phyloP scores from a whole-genome alignment of 2,888 invertebrate genomes.

The Philhelius pedissequus region DNA sequence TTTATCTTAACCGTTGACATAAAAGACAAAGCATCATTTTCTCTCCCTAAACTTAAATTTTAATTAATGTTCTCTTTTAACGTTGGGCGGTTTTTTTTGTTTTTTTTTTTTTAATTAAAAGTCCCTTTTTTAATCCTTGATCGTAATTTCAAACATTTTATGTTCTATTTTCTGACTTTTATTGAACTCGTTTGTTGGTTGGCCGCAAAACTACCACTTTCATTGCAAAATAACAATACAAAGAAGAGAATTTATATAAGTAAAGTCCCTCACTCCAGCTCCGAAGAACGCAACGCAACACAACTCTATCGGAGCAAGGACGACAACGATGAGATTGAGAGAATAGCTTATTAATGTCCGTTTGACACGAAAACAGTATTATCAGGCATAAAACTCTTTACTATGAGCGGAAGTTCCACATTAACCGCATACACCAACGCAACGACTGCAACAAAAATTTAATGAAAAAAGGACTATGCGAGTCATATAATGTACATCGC shows the following conservation, averaged over 20 bases:
- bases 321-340: background rate
- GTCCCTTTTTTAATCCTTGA: conserved; percentile 40
- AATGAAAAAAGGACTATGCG: conserved; percentile 26
- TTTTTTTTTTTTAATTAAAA: background rate
- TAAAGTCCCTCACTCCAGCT: background rate
- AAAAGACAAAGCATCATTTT: background rate
- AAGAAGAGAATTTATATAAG: conserved; percentile 30
- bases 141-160: conserved; percentile 38
- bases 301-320: background rate
- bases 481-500: background rate
- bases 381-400: conserved; percentile 16
- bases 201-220: background rate
- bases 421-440: background rate
- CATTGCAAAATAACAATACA: background rate
- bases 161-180: conserved; percentile 31
- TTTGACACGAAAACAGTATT: conserved; percentile 55
- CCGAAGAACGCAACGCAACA: background rate
- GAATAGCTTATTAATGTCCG: conserved; percentile 55
- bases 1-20: background rate
- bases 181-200: conserved; percentile 14
- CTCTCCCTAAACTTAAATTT: conserved; percentile 46
- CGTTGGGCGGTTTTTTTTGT: too few species aligned
- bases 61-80: conserved; percentile 43
- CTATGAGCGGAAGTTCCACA: background rate
- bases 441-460: conserved; percentile 19